phyloP scores from a whole-genome alignment of 2,888 invertebrate species.

The Tinea semifulvella region DNA sequence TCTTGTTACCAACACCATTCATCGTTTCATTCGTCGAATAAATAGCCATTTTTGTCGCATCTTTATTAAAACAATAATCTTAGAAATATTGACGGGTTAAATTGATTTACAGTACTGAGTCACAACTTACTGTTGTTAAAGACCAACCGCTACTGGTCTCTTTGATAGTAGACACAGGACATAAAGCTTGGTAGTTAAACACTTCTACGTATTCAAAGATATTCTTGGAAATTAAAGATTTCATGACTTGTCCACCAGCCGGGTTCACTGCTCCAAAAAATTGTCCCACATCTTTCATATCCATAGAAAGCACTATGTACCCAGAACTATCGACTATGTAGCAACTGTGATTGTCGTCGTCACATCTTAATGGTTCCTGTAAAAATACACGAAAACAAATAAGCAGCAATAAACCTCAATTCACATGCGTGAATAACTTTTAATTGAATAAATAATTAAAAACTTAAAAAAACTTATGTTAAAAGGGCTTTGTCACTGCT shows the following conservation, averaged over 20 bases:
- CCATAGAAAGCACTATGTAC: slow-evolving; percentile 80
- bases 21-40: too few species aligned
- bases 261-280: slow-evolving; percentile 89
- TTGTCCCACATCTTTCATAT: slow-evolving; percentile 74
- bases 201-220: slow-evolving; percentile 80
- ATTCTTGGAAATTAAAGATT: slow-evolving; percentile 73
- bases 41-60: too few species aligned
- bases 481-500: too few species aligned
- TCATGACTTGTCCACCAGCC: slow-evolving; percentile 73
- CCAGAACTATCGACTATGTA: slow-evolving; percentile 94
- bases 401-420: too few species aligned
- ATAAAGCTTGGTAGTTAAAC: slow-evolving; percentile 87
- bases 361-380: slow-evolving; percentile 48
- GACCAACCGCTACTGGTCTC: slow-evolving; percentile 34
- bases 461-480: too few species aligned
- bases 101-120: too few species aligned
- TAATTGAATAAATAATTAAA: too few species aligned
- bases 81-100: too few species aligned
- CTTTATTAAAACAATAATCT: too few species aligned
- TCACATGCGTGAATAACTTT: too few species aligned
- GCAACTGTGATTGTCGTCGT: slow-evolving; percentile 74
- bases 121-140: slow-evolving; percentile 32
- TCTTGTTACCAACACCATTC: too few species aligned
- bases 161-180: slow-evolving; percentile 41
- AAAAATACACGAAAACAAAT: too few species aligned